These are phyloP conservation scores for Origma solitaria DNA, from an alignment of 2,113 vertebrate genomes.

Conservation along the genomic window DNA sequence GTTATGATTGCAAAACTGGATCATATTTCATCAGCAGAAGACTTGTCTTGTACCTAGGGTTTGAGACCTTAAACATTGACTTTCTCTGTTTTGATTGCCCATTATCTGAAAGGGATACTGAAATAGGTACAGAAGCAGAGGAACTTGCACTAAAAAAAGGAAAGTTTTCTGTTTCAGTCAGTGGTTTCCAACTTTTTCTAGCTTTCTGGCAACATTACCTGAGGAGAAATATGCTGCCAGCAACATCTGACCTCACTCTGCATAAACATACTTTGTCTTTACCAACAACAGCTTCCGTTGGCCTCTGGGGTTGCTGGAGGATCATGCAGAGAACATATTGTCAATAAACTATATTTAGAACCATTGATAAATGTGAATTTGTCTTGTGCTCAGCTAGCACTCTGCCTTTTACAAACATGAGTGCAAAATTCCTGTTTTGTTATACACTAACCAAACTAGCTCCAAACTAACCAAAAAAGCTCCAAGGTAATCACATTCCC, in stretches of 20 bases:
- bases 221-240: background rate
- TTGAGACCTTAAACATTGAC: background rate
- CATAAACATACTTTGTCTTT: background rate
- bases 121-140: background rate
- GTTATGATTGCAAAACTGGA: background rate
- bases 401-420: background rate
- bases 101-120: background rate
- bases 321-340: background rate
- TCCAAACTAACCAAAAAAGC: background rate
- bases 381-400: background rate
- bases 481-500: background rate
- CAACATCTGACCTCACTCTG: background rate
- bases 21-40: background rate
- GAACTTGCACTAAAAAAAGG: background rate
- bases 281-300: background rate
- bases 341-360: background rate
- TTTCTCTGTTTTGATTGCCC: background rate
- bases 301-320: background rate
- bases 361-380: background rate
- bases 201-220: background rate
- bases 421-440: background rate
- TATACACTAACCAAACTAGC: background rate
- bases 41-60: background rate
- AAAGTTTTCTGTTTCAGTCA: background rate
- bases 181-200: background rate